These are phyloP conservation scores for Epicampocera succincta DNA, from an alignment of 2,888 invertebrate genomes.

Conservation along the genomic window DNA sequence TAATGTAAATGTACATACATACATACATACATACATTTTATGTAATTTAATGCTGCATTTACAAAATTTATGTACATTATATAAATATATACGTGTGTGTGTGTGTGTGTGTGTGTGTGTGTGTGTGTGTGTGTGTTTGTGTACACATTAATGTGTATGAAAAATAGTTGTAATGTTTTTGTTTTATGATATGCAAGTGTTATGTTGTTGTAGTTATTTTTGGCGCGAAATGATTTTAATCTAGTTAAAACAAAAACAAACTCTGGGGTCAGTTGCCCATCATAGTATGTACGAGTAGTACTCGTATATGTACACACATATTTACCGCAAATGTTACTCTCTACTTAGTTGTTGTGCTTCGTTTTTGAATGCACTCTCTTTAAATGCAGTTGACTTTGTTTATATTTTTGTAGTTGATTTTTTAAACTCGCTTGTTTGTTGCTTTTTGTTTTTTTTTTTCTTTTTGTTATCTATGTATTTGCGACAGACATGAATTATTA, in stretches of 20 bases:
- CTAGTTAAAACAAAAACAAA: background rate
- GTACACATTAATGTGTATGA: background rate
- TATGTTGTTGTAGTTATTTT: constrained; percentile 6
- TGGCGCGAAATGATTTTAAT: constrained; percentile 44
- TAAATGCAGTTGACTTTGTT: constrained; percentile 14
- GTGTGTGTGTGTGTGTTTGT: too few species aligned
- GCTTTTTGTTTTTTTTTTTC: constrained; percentile 32
- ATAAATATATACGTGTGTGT: too few species aligned
- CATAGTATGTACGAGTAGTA: background rate
- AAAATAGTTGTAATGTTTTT: constrained; percentile 9
- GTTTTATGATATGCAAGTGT: constrained; percentile 3
- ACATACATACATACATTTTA: too few species aligned
- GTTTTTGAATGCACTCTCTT: constrained; percentile 4
- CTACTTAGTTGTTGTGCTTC: background rate
- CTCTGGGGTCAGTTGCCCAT: constrained; percentile 10
- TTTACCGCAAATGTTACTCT: background rate
- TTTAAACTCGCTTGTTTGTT: constrained; percentile 29
- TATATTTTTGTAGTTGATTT: constrained; percentile 10
- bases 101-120: too few species aligned
- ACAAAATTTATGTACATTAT: too few species aligned
- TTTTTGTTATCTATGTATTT: constrained; percentile 13
- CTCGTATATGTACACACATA: too few species aligned
- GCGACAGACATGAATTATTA: constrained; percentile 8
- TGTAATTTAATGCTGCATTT: background rate
- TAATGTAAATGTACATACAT: too few species aligned